phyloP scores from a whole-genome alignment of 2,797 vertebrate species.

The Orientallactaga sibirica region DNA sequence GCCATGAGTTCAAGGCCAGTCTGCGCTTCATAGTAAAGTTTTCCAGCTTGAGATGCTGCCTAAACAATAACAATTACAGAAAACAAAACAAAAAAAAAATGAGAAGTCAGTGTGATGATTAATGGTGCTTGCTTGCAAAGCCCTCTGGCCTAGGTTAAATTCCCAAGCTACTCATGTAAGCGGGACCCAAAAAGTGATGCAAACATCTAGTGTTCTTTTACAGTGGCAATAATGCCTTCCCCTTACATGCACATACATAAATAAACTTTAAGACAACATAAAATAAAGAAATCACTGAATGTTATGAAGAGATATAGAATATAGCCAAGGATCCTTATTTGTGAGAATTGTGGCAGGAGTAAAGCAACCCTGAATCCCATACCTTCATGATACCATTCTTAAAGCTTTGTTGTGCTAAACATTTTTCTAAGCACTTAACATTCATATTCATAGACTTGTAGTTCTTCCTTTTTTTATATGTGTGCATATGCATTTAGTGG shows the following conservation, averaged over 20 bases:
- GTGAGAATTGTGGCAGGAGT: neutral
- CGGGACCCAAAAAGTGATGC: too few species aligned
- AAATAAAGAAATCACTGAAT: neutral
- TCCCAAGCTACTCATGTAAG: too few species aligned
- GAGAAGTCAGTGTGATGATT: neutral
- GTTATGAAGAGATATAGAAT: neutral
- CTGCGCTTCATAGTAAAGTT: neutral
- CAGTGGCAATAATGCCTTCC: too few species aligned
- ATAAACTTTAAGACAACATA: neutral
- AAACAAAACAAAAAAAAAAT: neutral
- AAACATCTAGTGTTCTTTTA: too few species aligned
- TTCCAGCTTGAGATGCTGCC: neutral
- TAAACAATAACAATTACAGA: too few species aligned
- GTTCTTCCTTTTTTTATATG: too few species aligned
- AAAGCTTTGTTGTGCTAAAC: neutral
- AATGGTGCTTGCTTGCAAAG: too few species aligned
- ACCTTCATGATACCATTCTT: neutral
- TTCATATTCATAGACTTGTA: neutral
- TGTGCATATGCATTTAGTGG: too few species aligned
- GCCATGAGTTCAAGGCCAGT: neutral
- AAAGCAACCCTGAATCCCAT: neutral
- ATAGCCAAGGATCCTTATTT: neutral
- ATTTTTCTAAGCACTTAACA: conserved; percentile 23
- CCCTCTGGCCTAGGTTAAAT: too few species aligned
- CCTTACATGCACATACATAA: too few species aligned